phyloP scores from a whole-genome alignment of 2,113 vertebrate species.

The Spizaetus ornatus region DNA sequence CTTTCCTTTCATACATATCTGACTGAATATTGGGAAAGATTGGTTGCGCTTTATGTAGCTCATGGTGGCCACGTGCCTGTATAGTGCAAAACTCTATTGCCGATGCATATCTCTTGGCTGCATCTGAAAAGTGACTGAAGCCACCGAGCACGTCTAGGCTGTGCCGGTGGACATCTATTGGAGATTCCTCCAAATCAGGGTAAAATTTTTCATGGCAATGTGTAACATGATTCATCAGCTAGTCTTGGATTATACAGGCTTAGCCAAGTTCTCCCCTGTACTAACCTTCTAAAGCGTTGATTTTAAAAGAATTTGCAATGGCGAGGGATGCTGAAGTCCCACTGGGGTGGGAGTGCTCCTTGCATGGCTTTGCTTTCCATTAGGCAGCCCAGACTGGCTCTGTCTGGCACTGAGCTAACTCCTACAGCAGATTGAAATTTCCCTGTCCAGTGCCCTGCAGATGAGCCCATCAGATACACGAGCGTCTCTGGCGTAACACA shows the following conservation, averaged over 20 bases:
- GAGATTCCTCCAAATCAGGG: neutral
- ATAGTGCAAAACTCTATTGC: neutral
- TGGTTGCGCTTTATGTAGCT: neutral
- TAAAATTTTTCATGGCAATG: neutral
- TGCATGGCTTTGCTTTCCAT: neutral
- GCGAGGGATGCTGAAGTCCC: neutral
- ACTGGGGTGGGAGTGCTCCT: neutral
- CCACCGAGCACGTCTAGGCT: neutral
- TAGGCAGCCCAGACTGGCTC: neutral
- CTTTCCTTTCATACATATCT: neutral
- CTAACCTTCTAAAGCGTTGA: neutral
- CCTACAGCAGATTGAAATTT: neutral
- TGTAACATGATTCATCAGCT: neutral
- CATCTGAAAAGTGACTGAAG: neutral
- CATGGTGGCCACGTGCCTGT: neutral
- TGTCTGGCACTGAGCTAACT: neutral
- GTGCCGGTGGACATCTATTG: neutral
- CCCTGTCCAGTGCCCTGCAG: neutral
- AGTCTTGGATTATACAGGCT: neutral
- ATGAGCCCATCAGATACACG: rapidly evolving
- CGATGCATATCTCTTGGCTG: neutral
- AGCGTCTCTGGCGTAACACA: neutral
- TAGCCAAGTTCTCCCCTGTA: neutral
- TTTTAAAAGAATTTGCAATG: neutral
- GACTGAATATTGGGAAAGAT: neutral